Conservation (phyloP, 2,888 invertebrate genomes). For the Rhopalosiphum nymphaeae region DNA sequence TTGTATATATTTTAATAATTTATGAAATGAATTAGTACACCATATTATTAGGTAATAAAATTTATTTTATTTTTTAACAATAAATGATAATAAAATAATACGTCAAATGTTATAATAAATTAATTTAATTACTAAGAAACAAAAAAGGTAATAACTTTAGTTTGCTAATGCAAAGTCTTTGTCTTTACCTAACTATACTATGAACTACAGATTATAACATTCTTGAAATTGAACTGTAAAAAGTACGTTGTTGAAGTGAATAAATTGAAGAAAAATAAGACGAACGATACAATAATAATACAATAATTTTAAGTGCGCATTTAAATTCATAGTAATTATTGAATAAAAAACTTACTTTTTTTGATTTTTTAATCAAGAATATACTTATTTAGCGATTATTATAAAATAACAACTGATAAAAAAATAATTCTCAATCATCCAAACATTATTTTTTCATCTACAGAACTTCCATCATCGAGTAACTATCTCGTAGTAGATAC, state of each 20-base stretch:
- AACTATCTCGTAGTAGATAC: neutral
- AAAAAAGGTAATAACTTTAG: neutral
- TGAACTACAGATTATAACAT: neutral
- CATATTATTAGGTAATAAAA: neutral
- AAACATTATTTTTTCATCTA: neutral
- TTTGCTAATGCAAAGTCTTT: neutral
- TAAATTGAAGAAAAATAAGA: neutral
- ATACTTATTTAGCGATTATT: neutral
- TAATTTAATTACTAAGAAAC: neutral
- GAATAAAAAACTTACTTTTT: neutral
- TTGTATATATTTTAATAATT: neutral
- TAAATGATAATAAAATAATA: too few species aligned
- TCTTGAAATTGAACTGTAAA: neutral
- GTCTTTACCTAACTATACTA: neutral
- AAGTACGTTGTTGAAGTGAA: neutral
- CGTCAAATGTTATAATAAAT: neutral
- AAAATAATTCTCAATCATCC: neutral
- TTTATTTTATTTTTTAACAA: neutral
- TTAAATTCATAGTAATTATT: neutral
- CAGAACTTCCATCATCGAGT: neutral
- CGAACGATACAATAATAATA: neutral
- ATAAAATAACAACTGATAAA: neutral
- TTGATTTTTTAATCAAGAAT: neutral
- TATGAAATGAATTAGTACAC: neutral
- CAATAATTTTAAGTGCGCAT: neutral